Percentiles rank a stretch among this genome's conserved stretches.
phyloP scores from a whole-genome alignment of 2,113 vertebrate species.

The Mus musculus region GRCm39 chr13:114004501-114005000 shows the following conservation, averaged over 20 bases:
- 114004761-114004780: neutral
- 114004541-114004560: constrained; percentile 33
- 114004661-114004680: too few relatives aligned
- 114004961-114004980: neutral
- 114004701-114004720: neutral
- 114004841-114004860: neutral
- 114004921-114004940: neutral
- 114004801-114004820: neutral
- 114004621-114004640: neutral
- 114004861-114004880: neutral
- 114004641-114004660: neutral
- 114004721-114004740: neutral
- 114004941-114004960: neutral
- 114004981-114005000: neutral
- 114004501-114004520: neutral
- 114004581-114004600: neutral
- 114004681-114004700: neutral
- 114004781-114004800: neutral
- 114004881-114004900: neutral
- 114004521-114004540: neutral
- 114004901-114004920: neutral
- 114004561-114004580: neutral
- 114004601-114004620: neutral
- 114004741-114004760: neutral
- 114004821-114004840: neutral